These are phyloP conservation scores for Tragelaphus strepsiceros DNA, from an alignment of 2,113 vertebrate species.

Conservation along the genomic window DNA sequence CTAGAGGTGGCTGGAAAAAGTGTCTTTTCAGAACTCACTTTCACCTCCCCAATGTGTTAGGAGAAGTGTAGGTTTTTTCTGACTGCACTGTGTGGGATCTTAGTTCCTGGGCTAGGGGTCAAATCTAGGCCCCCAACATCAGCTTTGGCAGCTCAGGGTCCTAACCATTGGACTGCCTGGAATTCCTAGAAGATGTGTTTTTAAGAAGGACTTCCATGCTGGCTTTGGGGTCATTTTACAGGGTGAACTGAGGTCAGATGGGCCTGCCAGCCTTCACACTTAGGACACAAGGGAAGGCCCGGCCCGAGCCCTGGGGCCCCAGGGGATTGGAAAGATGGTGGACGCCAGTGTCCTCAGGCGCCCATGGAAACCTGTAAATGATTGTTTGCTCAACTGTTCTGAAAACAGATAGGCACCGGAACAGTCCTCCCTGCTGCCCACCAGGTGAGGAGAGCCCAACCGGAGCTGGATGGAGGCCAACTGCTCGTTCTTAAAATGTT, in stretches of 20 bases:
- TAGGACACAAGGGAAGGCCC: neutral
- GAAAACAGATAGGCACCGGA: neutral
- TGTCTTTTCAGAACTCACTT: neutral
- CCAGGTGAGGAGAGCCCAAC: fast-evolving
- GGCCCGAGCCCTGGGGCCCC: fast-evolving
- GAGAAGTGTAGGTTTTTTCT: neutral
- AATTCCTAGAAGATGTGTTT: neutral
- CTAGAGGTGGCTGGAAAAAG: neutral
- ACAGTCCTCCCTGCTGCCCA: neutral
- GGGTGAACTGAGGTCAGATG: fast-evolving
- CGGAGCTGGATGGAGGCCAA: fast-evolving
- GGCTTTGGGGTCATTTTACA: neutral
- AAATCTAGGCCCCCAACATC: neutral
- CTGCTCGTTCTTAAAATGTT: neutral
- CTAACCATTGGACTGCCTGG: neutral
- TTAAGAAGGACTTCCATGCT: neutral
- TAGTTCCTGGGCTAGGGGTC: neutral
- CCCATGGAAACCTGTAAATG: neutral
- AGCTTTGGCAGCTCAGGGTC: neutral
- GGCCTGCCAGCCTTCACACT: neutral
- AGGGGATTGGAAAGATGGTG: neutral
- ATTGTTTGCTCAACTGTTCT: neutral
- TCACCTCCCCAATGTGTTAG: neutral
- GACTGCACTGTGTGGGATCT: neutral
- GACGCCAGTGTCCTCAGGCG: neutral